Percentiles rank a stretch among this genome's conserved stretches.
Evolutionary conservation across 2,113 vertebrate genomes (phyloP).

Genomic region (Anhinga anhinga): DNA sequence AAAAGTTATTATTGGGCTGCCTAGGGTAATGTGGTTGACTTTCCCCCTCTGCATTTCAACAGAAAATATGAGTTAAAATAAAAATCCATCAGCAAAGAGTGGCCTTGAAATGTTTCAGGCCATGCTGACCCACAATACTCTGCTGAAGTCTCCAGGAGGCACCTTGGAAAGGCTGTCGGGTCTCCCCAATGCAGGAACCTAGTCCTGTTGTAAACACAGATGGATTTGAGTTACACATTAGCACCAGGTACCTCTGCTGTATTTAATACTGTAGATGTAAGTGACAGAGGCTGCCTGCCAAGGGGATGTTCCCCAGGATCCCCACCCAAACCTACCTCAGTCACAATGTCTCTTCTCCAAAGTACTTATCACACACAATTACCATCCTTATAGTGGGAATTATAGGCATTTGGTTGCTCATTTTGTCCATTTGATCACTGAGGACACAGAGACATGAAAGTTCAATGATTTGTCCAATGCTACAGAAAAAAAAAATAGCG

Average conservation of each 20-base stretch:
- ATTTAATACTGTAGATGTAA: neutral
- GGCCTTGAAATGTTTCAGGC: neutral
- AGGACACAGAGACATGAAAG: neutral
- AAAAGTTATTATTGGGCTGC: neutral
- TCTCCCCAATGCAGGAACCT: no score
- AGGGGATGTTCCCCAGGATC: accelerated
- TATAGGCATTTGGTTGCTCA: accelerated
- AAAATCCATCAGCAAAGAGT: neutral
- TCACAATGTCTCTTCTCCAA: neutral
- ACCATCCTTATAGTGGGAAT: neutral
- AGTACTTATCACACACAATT: neutral
- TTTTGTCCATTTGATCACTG: neutral
- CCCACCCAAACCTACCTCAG: neutral
- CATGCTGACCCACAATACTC: neutral
- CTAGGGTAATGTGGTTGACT: neutral
- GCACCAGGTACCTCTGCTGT: neutral
- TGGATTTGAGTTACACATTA: neutral
- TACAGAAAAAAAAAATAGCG: neutral
- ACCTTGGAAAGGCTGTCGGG: neutral
- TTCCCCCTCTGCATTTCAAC: neutral
- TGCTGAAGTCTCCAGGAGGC: neutral
- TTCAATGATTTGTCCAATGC: neutral
- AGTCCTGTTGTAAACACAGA: neutral
- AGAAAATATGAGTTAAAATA: neutral
- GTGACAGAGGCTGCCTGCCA: neutral